Evolutionary conservation across 2,113 vertebrate species (phyloP).

Genomic region (Sardina pilchardus): DNA sequence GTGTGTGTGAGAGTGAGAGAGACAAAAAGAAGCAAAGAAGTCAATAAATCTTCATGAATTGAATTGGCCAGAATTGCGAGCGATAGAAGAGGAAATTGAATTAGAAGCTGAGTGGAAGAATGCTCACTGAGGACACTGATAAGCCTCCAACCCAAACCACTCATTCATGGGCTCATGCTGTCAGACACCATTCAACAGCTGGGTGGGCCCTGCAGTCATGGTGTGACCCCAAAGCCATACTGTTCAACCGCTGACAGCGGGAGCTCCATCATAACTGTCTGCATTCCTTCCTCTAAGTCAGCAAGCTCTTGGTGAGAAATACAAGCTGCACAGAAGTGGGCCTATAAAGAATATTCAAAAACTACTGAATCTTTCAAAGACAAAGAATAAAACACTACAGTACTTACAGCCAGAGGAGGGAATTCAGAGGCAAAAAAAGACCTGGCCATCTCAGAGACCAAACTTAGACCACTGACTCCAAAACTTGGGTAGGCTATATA

Average conservation of each 20-base stretch:
- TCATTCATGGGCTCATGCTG: background rate
- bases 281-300: background rate
- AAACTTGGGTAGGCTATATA: background rate
- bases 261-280: background rate
- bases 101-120: background rate
- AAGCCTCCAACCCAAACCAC: background rate
- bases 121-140: background rate
- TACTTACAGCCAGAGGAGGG: too few species aligned
- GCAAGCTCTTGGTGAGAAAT: background rate
- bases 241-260: background rate
- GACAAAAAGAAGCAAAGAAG: background rate
- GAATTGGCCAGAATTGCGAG: background rate
- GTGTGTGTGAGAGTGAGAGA: background rate
- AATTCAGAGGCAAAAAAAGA: too few species aligned
- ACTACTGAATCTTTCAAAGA: too few species aligned
- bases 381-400: too few species aligned
- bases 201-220: background rate
- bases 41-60: background rate
- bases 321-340: background rate
- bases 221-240: constrained; percentile 2
- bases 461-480: background rate
- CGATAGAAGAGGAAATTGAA: background rate
- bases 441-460: background rate
- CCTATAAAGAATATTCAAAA: too few species aligned
- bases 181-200: background rate